These are phyloP conservation scores for Calliopsis andreniformis DNA, from an alignment of 1,140 invertebrate species.

Conservation along the genomic window DNA sequence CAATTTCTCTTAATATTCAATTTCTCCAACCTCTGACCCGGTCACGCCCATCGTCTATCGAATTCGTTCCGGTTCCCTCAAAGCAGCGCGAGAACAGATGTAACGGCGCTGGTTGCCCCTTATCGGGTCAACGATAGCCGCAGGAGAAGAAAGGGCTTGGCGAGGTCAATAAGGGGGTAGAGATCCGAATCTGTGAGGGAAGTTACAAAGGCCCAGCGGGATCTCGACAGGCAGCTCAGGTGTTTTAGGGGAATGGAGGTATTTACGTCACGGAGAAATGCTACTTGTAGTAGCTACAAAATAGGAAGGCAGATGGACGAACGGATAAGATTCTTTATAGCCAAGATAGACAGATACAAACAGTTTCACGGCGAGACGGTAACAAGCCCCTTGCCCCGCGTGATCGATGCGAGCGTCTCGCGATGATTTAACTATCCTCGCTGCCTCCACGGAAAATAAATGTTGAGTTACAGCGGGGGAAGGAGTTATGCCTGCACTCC, in stretches of 20 bases:
- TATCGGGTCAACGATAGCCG: not conserved
- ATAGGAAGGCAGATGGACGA: constrained; percentile 31
- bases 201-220: constrained; percentile 19
- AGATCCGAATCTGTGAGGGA: not conserved
- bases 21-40: too few species aligned
- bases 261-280: constrained; percentile 33
- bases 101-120: not conserved
- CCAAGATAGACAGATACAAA: constrained; percentile 54
- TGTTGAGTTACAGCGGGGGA: constrained; percentile 33
- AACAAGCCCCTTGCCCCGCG: constrained; percentile 19
- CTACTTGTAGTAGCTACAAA: not conserved
- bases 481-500: not conserved
- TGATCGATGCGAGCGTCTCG: constrained; percentile 41
- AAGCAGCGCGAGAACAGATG: too few species aligned
- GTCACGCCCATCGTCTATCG: not conserved
- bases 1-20: too few species aligned
- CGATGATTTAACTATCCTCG: constrained; percentile 50
- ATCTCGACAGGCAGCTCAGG: not conserved
- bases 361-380: constrained; percentile 42
- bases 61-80: not conserved
- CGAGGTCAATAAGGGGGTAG: not conserved
- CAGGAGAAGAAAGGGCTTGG: not conserved
- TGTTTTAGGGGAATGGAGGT: constrained; percentile 13
- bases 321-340: constrained; percentile 54
- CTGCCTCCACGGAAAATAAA: constrained; percentile 18